These are phyloP conservation scores for Tachypleus tridentatus DNA, from an alignment of 1,140 invertebrate species.

Conservation along the genomic window DNA sequence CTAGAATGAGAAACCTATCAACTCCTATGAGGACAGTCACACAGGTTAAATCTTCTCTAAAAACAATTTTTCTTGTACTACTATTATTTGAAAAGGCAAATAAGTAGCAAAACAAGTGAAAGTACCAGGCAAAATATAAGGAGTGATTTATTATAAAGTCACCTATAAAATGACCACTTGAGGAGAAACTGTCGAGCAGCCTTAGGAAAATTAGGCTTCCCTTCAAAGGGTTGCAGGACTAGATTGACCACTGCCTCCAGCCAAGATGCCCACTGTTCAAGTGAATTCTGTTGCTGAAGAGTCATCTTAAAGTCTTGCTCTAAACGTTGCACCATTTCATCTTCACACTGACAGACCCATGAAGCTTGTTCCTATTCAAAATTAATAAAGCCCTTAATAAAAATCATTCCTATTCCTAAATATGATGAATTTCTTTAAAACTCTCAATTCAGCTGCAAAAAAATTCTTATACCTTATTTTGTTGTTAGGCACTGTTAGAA, in stretches of 20 bases:
- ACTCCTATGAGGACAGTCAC: too few species aligned
- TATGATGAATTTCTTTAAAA: too few species aligned
- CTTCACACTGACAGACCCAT: slow-evolving; percentile 94
- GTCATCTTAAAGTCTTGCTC: slow-evolving; percentile 92
- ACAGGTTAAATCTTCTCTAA: too few species aligned
- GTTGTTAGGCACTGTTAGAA: too few species aligned
- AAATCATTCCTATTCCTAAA: too few species aligned
- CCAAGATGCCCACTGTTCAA: slow-evolving; percentile 97
- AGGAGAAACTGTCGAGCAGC: slow-evolving; percentile 79
- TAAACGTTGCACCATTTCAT: slow-evolving; percentile 67
- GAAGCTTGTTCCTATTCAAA: slow-evolving; percentile 56
- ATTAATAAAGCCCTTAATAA: too few species aligned
- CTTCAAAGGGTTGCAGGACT: slow-evolving; percentile 76
- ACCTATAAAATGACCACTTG: slow-evolving; percentile 99
- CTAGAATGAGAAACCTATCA: too few species aligned
- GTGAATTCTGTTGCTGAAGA: slow-evolving; percentile 77
- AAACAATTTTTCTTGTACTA: too few species aligned
- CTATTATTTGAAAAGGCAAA: too few species aligned
- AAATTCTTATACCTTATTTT: too few species aligned
- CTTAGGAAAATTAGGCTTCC: slow-evolving; percentile 65
- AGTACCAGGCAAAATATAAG: neutral
- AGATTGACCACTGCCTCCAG: slow-evolving; percentile 77
- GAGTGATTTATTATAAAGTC: slow-evolving; percentile 17
- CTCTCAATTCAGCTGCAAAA: too few species aligned
- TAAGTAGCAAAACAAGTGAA: too few species aligned